phyloP scores from a whole-genome alignment of 2,113 vertebrate genomes.

The Candoia aspera region DNA sequence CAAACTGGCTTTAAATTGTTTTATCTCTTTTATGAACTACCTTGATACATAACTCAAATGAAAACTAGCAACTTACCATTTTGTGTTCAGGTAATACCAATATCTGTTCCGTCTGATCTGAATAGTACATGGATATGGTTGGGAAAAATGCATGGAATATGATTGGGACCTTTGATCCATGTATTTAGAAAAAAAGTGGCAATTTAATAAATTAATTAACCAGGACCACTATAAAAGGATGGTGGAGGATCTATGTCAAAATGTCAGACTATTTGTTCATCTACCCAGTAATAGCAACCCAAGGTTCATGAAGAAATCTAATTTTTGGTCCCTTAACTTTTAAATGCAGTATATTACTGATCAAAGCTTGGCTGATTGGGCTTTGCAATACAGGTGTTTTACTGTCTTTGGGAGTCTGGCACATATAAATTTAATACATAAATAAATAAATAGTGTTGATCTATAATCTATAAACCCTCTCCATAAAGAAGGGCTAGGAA shows the following conservation, averaged over 20 bases:
- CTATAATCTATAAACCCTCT: not conserved
- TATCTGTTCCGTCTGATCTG: not conserved
- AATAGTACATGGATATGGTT: not conserved
- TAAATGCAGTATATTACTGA: not conserved
- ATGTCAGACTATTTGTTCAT: not conserved
- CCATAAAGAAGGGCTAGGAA: not conserved
- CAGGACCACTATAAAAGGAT: not conserved
- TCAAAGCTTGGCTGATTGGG: not conserved
- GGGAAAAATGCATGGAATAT: not conserved
- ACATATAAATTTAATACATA: not conserved
- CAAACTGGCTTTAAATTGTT: not conserved
- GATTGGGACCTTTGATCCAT: not conserved
- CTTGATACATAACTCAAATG: not conserved
- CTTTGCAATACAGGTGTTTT: not conserved
- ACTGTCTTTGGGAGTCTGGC: not conserved
- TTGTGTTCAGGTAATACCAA: not conserved
- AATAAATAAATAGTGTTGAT: not conserved
- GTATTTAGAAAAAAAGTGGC: not conserved
- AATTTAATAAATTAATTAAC: not conserved
- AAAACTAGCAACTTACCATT: not conserved
- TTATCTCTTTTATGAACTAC: not conserved
- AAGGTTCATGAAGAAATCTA: not conserved
- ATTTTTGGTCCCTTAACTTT: not conserved
- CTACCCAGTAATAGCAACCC: not conserved
- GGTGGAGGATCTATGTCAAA: not conserved